Base-by-base conservation (phyloP, 2,113 vertebrate genomes). In the Anhinga rufa region DNA sequence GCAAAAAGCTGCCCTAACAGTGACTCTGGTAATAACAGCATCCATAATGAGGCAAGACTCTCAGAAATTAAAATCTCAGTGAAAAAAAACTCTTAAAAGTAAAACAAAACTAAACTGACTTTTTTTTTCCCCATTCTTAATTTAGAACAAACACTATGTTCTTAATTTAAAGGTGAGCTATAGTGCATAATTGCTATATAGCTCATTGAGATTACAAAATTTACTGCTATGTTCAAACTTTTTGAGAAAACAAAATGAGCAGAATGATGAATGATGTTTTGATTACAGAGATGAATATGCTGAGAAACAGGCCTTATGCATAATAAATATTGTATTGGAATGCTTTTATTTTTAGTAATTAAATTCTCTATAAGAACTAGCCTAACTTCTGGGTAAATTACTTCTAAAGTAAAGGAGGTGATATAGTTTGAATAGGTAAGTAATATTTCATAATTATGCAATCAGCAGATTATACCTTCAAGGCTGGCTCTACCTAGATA, bases 191-290 rank as follows among this genome's bases (percentile, higher is more conserved):
- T 70, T 76, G 66, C 80, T 93, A 61, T 42, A 79, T 58, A 83
- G 66, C 66, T 93, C 86, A 93, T 72, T 94, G 92, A 95, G 92
- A 92, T 92, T 88, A 64, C 69, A 94, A 75, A 93, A 80, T 88
- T 90, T 92, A 74, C 81, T 92, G 92, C 91, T 97, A 90, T 93
- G 95, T 95, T 97, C 93, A 95, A 95, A 93, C 82, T 95, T 96
- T 88, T 95, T 77, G 88, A 66, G 65, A 90, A 97, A 95, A 69
- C 74, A 93, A 96, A 94, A 93, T 69, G 89, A 96, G 88, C 57
- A 90, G 81, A 97, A 91, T 91, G 95, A 97, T 97, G 95, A 96
- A 96, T 86, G 75, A 90, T 94, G 93, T 94, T 97, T 93, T 97
- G 92, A 95, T 97, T 94, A 95, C 87, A 96, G 89, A 97, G 68